Base-by-base conservation (phyloP, 2,113 vertebrate genomes). In the Podarcis cretensis region DNA sequence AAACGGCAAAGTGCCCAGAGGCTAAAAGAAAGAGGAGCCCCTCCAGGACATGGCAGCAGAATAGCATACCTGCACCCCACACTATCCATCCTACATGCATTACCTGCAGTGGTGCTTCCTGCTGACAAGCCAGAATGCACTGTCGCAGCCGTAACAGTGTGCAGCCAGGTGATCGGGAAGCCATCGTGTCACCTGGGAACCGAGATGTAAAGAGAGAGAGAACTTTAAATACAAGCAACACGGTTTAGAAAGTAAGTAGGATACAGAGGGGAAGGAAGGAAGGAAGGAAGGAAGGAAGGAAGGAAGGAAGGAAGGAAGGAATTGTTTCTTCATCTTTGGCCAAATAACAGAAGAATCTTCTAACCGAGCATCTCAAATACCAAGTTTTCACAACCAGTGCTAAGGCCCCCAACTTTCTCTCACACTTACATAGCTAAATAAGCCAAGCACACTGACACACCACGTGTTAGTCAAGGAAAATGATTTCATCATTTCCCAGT, bases 61-160 rank as follows among this genome's bases (percentile, higher is more conserved):
- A 32, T 27, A 9, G 57, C 40, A 25, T 37, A 5, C 3, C 40
- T 18, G 69, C 78, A 8, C 6, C 30, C 57, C 63, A 16, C 30
- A 16, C 10, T 0, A 43, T 0, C 5, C 16, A 69, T 48, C 80
- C 27, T 3, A 48, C 1, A 25, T 0, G 1, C 14, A 88, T 95
- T 96, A 99, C 98, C 98, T 99, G 98, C 99, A 99, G 96, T 99
- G 98, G 93, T 99, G 99, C 92, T 97, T 99, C 95, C 98, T 97
- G 89, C 98, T 97, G 93, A 98, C 98, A 0, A 99, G 97, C 98
- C 99, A 99, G 96, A 99, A 99, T 77, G 97, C 93, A 90, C 98
- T 98, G 96, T 99, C 98, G 4, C 99, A 99, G 92, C 98, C 98
- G 1, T 99, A 99, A 97, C 98, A 99, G 92, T 99, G 99, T 6